Evolutionary conservation across 37 sponge, comb jelly and placozoan genomes (phyloP), one percentile per base, ranked within the genome.

Genomic region (Eunapius fragilis): DNA sequence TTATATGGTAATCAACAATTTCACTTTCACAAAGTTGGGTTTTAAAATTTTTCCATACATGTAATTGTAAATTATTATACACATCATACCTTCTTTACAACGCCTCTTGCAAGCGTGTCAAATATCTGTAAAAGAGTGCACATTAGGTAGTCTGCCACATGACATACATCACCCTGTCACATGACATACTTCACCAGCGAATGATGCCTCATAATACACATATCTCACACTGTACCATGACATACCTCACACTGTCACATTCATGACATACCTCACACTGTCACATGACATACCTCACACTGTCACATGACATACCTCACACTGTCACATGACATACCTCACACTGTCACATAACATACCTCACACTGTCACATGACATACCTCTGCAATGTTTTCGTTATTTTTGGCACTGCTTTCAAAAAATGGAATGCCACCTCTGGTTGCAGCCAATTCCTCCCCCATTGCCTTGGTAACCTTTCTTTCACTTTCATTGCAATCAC

Each of bases 361-460:
- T 19, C 47, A 11, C 31, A 13, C 30, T 25, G 13, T 33, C 31
- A 32, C 41, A 41, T 41, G 24, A 31, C 34, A 74, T 86, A 89
- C 95, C 73, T 94, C 94, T 33, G 93, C 89, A 32, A 97, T 95
- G 70, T 97, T 97, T 17, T 87, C 69, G 71, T 93, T 95, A 2
- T 92, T 86, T 74, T 97, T 97, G 28, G 98, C 98, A 82, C 93
- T 93, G 70, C 96, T 95, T 67, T 97, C 98, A 80, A 97, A 36
- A 72, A 95, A 97, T 24, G 86, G 87, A 22, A 97, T 88, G 50
- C 79, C 82, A 58, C 58, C 58, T 32, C 94, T 91, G 37, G 48
- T 85, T 27, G 74, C 69, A 23, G 98, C 98, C 72, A 97, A 58
- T 70, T 82, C 47, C 31, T 94, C 89, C 14, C 96, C 98, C 75